A percentile compares a stretch with the other conserved stretches of the same genome.
Evolutionary conservation across 2,797 vertebrate genomes (phyloP).

Genomic region (Phrynocephalus vlangalii): DNA sequence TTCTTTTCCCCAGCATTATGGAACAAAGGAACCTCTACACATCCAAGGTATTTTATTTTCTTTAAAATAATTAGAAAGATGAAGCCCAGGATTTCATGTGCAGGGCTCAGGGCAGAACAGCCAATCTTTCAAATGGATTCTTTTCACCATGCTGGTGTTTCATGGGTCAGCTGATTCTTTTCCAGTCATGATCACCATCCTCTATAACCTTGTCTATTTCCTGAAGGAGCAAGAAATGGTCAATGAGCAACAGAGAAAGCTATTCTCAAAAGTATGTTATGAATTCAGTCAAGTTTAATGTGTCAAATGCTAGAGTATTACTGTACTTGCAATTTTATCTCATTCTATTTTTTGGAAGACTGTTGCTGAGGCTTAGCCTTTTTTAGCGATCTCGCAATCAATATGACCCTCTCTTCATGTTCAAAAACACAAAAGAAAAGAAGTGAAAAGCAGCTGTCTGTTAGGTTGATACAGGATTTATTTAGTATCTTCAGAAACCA

Average conservation of each 20-base stretch:
- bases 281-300: slow-evolving; percentile 72
- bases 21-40: slow-evolving; percentile 4
- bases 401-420: slow-evolving; percentile 72
- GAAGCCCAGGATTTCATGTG: slow-evolving; percentile 35
- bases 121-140: slow-evolving; percentile 36
- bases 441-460: slow-evolving; percentile 81
- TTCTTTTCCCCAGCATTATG: neutral
- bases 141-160: slow-evolving; percentile 57
- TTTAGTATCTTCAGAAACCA: slow-evolving; percentile 89
- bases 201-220: slow-evolving; percentile 71
- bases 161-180: slow-evolving; percentile 71
- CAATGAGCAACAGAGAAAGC: slow-evolving; percentile 68
- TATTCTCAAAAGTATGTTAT: slow-evolving; percentile 69
- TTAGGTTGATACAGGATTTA: slow-evolving; percentile 85
- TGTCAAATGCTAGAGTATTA: slow-evolving; percentile 70
- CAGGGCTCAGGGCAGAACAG: slow-evolving; percentile 29
- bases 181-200: slow-evolving; percentile 68
- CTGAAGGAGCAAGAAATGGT: slow-evolving; percentile 69
- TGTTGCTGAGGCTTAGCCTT: slow-evolving; percentile 79
- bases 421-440: slow-evolving; percentile 76
- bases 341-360: slow-evolving; percentile 73
- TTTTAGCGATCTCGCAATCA: slow-evolving; percentile 81
- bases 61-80: slow-evolving; percentile 7
- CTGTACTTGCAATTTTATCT: slow-evolving; percentile 67
- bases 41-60: neutral